Evolutionary conservation across 2,113 vertebrate species (phyloP), one percentile per base, ranked within the genome.

Genomic region (Phylloscopus whistleri): DNA sequence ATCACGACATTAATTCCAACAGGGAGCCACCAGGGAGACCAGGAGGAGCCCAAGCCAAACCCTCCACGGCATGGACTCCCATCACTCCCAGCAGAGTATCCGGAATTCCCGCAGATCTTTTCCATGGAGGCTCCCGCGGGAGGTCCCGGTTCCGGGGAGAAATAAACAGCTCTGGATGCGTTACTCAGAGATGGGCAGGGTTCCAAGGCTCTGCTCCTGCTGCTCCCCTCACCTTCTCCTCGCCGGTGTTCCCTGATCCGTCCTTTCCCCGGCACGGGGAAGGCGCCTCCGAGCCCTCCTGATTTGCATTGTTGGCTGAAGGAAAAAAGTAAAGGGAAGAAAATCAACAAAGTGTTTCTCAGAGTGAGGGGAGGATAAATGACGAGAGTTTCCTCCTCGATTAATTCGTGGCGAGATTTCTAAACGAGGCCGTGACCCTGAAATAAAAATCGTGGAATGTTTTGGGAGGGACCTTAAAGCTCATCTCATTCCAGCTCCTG

Each of bases 111-210:
- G 31, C 83, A 73, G 31, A 88, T 62, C 79, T 90, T 69, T 73
- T 62, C 89, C 9, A 5, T 23, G 69, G 59, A 41, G 74, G 73
- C 51, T 89, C 83, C 84, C 4, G 2, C 1, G 63, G 80, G 55
- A 70, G 37, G 46, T 70, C 55, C 37, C 31, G 37, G 24, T 73
- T 76, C 41, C 11, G 9, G 15, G 86, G 67, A 92, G 37, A 63
- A 87, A 77, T 92, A 84, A 94, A 69, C 66, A 86, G 76, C 67
- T 68, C 17, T 3, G 2, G 35, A 27, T 56, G 44, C 60, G 60
- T 94, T 90, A 77, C 76, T 94, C 93, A 87, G 93, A 74, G 94
- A 91, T 92, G 91, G 94, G 96, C 86, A 86, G 28, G 37, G 55
- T 46, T 96, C 94, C 94, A 95, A 2, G 28, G 43, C 33, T 52